phyloP scores from a whole-genome alignment of 2,888 invertebrate genomes.

The Drosophila demipolita region DNA sequence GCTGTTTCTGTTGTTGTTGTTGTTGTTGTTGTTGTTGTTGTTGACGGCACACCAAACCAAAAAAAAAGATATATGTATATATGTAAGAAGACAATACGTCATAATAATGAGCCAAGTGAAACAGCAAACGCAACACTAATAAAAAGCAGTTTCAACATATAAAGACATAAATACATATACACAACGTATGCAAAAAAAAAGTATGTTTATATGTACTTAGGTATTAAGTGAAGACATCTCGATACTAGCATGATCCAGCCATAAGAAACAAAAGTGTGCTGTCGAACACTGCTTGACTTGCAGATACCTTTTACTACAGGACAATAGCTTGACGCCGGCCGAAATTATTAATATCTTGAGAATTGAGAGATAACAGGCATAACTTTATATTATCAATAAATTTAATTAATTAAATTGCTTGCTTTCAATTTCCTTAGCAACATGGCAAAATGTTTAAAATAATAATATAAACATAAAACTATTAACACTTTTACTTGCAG shows the following conservation, averaged over 20 bases:
- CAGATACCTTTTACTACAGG: constrained; percentile 11
- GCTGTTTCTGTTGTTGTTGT: constrained; percentile 22
- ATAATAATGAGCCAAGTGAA: constrained; percentile 68
- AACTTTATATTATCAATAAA: not conserved
- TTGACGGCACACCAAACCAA: constrained; percentile 15
- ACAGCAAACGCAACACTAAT: constrained; percentile 51
- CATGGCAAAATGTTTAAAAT: too few species aligned
- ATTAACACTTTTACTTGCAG: not conserved
- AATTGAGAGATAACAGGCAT: not conserved
- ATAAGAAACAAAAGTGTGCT: constrained; percentile 10
- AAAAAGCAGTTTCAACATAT: constrained; percentile 59
- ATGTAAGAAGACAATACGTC: constrained; percentile 62
- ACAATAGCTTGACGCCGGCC: not conserved
- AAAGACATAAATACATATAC: constrained; percentile 15
- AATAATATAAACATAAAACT: not conserved
- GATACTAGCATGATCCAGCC: constrained; percentile 38
- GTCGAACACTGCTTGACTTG: not conserved
- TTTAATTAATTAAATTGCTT: not conserved
- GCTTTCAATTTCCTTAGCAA: not conserved
- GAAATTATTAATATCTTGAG: not conserved
- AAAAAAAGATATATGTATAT: not conserved
- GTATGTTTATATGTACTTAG: not conserved
- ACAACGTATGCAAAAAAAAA: not conserved
- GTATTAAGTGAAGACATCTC: constrained; percentile 51
- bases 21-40: constrained; percentile 24